Conservation (phyloP, 2,113 vertebrate species). For the Silurus glanis region DNA sequence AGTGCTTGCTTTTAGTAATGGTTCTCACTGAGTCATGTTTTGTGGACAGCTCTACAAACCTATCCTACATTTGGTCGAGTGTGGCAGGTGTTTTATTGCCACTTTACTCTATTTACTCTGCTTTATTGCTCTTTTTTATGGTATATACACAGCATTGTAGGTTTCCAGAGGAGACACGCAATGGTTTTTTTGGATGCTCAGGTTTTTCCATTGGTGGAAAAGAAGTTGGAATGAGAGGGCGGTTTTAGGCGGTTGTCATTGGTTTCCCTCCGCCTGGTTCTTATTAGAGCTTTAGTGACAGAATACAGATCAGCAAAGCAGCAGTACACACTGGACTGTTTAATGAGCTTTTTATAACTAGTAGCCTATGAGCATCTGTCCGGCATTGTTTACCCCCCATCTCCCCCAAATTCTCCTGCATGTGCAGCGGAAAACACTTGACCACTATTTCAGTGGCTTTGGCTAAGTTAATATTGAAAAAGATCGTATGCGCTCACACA, state of each 20-base stretch:
- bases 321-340: slow-evolving; percentile 44
- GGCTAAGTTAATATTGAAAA: slow-evolving; percentile 35
- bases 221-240: slow-evolving; percentile 36
- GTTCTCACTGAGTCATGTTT: slow-evolving; percentile 38
- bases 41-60: slow-evolving; percentile 35
- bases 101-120: slow-evolving; percentile 51
- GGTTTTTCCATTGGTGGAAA: slow-evolving; percentile 54
- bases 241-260: slow-evolving; percentile 50
- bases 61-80: slow-evolving; percentile 30
- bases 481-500: slow-evolving; percentile 30
- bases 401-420: not conserved
- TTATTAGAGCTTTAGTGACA: slow-evolving; percentile 55
- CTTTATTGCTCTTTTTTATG: slow-evolving; percentile 55
- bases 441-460: slow-evolving; percentile 31
- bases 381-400: not conserved
- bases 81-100: slow-evolving; percentile 58
- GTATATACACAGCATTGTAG: slow-evolving; percentile 47
- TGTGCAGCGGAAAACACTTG: slow-evolving; percentile 45
- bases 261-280: slow-evolving; percentile 58
- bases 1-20: slow-evolving; percentile 28
- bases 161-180: slow-evolving; percentile 52
- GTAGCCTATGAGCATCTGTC: slow-evolving; percentile 56
- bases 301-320: slow-evolving; percentile 45
- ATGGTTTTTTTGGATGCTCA: slow-evolving; percentile 51
- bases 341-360: slow-evolving; percentile 57